Conservation (phyloP, 2,113 vertebrate species). For the Falco punctatus region DNA sequence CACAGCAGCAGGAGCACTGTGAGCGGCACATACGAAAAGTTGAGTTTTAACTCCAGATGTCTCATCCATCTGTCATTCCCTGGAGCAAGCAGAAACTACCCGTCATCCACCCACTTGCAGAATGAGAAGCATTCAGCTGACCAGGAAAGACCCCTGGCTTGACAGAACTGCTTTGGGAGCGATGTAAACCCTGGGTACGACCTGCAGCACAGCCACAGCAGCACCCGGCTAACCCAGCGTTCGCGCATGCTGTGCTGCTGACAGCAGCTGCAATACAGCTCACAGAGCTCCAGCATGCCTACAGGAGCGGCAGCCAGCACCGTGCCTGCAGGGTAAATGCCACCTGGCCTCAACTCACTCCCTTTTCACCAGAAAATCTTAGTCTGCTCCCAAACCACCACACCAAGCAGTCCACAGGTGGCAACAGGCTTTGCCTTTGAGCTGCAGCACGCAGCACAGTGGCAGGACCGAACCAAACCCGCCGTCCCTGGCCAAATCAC, state of each 20-base stretch:
- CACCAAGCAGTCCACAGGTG: rapidly evolving
- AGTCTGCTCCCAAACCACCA: not conserved
- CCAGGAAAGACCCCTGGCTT: not conserved
- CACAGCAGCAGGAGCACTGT: not conserved
- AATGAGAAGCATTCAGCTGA: not conserved
- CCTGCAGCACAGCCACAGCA: rapidly evolving
- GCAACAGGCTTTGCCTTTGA: not conserved
- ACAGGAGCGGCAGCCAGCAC: not conserved
- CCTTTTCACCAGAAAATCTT: not conserved
- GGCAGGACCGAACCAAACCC: rapidly evolving
- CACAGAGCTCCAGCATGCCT: not conserved
- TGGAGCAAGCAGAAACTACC: not conserved
- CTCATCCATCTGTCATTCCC: not conserved
- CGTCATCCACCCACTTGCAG: not conserved
- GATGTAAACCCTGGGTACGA: not conserved
- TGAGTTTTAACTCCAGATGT: not conserved
- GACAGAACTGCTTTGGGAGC: not conserved
- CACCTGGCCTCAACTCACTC: not conserved
- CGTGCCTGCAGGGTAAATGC: rapidly evolving
- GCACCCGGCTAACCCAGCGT: not conserved
- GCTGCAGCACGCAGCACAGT: rapidly evolving
- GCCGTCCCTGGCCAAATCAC: rapidly evolving
- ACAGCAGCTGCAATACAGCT: not conserved
- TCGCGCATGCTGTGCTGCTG: not conserved
- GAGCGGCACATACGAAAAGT: not conserved